Evolutionary conservation across 2,888 invertebrate species (phyloP).

Genomic region (Bellardia pandia): DNA sequence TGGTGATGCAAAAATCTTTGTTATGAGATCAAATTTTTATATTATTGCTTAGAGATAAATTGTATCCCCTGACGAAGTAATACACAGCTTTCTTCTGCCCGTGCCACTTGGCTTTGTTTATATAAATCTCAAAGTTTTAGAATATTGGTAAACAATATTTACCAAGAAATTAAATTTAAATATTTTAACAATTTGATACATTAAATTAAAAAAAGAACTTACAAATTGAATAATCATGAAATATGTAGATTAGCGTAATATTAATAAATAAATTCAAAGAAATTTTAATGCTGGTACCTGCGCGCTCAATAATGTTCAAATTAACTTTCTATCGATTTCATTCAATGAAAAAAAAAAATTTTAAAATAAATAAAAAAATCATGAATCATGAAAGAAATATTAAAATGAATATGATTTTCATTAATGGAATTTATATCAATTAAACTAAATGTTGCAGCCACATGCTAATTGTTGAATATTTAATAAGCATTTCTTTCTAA

Average conservation of each 20-base stretch:
- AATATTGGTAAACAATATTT: neutral
- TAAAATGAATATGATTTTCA: slow-evolving; percentile 35
- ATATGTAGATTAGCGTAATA: slow-evolving; percentile 43
- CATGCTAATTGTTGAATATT: slow-evolving; percentile 67
- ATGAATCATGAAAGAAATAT: slow-evolving; percentile 5
- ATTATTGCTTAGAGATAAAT: too few species aligned
- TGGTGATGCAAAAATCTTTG: too few species aligned
- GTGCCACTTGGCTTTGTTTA: too few species aligned
- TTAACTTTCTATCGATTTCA: slow-evolving; percentile 24
- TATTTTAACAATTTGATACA: neutral
- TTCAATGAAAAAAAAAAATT: slow-evolving; percentile 8
- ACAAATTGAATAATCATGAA: slow-evolving; percentile 57
- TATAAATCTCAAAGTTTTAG: too few species aligned
- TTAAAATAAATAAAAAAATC: neutral
- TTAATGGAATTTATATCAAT: slow-evolving; percentile 63
- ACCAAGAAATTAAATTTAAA: neutral
- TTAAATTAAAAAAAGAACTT: slow-evolving; percentile 6
- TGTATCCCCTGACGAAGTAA: too few species aligned
- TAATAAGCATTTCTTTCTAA: slow-evolving; percentile 13
- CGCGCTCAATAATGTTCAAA: slow-evolving; percentile 14
- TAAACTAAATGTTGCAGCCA: slow-evolving; percentile 68
- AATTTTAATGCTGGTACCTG: neutral
- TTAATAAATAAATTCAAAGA: slow-evolving; percentile 1
- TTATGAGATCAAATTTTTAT: too few species aligned
- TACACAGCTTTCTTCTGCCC: too few species aligned